Base-by-base conservation (phyloP, 2,888 invertebrate species). In the Chalcosyrphus nemorum region DNA sequence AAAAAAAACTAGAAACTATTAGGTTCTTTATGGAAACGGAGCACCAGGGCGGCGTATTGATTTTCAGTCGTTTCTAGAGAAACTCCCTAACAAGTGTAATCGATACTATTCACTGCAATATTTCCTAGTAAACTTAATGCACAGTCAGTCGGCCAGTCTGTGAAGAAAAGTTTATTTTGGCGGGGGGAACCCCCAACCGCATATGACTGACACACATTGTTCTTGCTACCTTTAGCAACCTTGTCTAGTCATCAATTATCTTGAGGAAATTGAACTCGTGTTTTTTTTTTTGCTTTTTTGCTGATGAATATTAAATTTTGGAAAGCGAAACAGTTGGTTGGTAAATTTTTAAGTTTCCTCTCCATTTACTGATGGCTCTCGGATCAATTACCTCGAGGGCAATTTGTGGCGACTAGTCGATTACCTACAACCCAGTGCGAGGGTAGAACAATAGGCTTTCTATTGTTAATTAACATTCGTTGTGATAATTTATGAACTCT, bases 381-480 rank as follows among this genome's bases (percentile, higher is more conserved):
- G 32, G 63, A 71, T 70, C 77, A 71, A 81, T 77, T 71, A 81
- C 65, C 71, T 72, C 24, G 24, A 45, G 63, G 71, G 70, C 65
- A 81, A 75, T 61, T 68, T 61, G 41, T 61, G 32, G n/a, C 24
- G 27, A 54, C n/a, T 19, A 45, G 41, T 56, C 35, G 45, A 56
- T 21, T 35, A 21, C 21, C 27, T n/a, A 13, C 19, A 52, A 54
- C 41, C 17, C 13, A 68, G 21, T 50, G 32, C 13, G 35, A 56
- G 47, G 38, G 38, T 15, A 27, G 4, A 11, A n/a, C n/a, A n/a
- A 11, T 41, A 1, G 21, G 11, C 52, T 13, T 43, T 13, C 29
- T 32, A 4, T 47, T 15, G 63, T 76, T 81, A 81, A 81, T 81
- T 81, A 81, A 81, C 81, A 81, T 81, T 81, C 65, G 50, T 71